Base-by-base conservation (phyloP, 2,888 invertebrate species). In the Graphium colonna region DNA sequence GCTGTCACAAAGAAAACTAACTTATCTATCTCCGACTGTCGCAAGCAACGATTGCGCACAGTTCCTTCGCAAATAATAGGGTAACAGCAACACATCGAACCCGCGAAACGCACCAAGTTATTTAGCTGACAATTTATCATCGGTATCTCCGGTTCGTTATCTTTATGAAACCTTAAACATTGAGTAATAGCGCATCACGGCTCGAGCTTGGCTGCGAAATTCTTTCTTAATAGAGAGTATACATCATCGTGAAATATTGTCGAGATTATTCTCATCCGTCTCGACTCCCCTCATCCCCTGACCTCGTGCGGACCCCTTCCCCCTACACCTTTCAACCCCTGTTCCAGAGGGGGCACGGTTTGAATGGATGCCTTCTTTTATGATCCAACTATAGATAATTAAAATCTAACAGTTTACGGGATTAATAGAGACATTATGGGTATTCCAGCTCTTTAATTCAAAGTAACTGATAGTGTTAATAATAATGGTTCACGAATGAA, bases 201-300 rank as follows among this genome's bases (percentile, higher is more conserved):
- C 63, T 67, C 48, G 56, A 66, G 64, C 64, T 62, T 51, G 59
- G 52, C 60, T 62, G 53, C n/a, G 59, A 62, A 61, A 67, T 64
- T 67, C 60, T 62, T 61, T 63, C 61, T 58, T 67, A 68, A 66
- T 64, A 68, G 67, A 60, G 63, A 58, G 60, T 60, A 68, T 71
- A 69, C 66, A 71, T 73, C 71, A 71, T 73, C 62, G 51, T 69
- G 71, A 70, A 69, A 71, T 71, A 71, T 70, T 51, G 69, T 60
- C 56, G 63, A 61, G 69, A 68, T 72, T 68, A 71, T 63, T 62
- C 60, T 47, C 49, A 49, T 49, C 28, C 33, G 45, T 47, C 56
- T 53, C 51, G 26, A n/a, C 52, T 12, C 21, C 12, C 39, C 21
- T 21, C 38, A 1, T n/a, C 16, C 15, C 47, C 10, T 12, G 41